Percentiles rank a stretch among this genome's conserved stretches.
Conservation (phyloP, 2,797 vertebrate genomes). For the Hyperoplus lanceolatus region DNA sequence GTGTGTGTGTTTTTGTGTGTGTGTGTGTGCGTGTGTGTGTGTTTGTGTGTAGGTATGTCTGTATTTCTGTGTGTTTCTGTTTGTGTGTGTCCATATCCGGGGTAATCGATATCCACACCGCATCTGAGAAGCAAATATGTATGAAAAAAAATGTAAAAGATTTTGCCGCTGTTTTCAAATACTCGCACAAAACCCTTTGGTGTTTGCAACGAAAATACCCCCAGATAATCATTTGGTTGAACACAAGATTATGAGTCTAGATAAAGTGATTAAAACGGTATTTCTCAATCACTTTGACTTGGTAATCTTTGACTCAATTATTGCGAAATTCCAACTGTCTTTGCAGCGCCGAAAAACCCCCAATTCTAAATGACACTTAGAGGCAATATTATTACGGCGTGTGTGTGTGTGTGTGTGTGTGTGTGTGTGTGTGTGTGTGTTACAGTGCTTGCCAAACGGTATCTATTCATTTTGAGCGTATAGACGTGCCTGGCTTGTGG, state of each 20-base stretch:
- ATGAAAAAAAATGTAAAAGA: conserved; percentile 6
- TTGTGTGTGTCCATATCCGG: conserved; percentile 26
- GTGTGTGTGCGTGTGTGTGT: too few species aligned
- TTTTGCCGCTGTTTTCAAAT: conserved; percentile 12
- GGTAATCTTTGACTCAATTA: conserved; percentile 27
- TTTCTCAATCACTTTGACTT: conserved; percentile 19
- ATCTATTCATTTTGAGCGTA: conserved; percentile 53
- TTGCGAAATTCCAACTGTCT: background rate
- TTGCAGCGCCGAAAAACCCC: background rate
- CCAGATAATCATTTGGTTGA: conserved; percentile 2
- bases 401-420: background rate
- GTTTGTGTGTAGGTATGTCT: too few species aligned
- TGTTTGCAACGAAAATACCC: conserved; percentile 18
- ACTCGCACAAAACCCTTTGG: background rate
- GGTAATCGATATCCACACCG: conserved; percentile 75
- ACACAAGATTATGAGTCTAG: conserved; percentile 11
- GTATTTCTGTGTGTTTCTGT: too few species aligned
- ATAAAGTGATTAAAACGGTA: conserved; percentile 16
- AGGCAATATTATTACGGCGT: conserved; percentile 5
- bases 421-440: background rate
- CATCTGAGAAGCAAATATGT: conserved; percentile 75
- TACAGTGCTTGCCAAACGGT: conserved; percentile 15
- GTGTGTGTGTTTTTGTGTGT: too few species aligned
- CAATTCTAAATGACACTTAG: conserved; percentile 23
- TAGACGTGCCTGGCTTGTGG: conserved; percentile 51